Base-by-base conservation (phyloP, 2,113 vertebrate genomes). In the Crypturellus undulatus region DNA sequence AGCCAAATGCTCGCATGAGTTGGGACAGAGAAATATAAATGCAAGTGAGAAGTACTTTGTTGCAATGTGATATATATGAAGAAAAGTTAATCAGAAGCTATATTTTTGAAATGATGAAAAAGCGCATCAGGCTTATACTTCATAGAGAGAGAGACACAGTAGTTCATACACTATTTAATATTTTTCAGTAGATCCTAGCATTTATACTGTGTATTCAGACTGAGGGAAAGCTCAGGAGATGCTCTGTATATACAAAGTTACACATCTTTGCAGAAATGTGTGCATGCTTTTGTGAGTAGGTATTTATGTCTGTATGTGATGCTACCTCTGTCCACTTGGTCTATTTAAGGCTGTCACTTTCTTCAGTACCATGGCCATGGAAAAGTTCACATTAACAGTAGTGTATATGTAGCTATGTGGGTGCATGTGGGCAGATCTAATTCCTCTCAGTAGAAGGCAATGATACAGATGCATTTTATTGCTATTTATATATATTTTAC, bases 1-100 rank as follows among this genome's bases (percentile, higher is more conserved):
- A 82, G 42, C 88, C 82, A 91, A 93, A 90, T 51, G 69, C 76
- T 89, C 77, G 87, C 69, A 59, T 89, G 26, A 96, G 54, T 52
- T 64, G 75, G 3, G 30, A 60, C 59, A 78, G 38, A 2, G 2
- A 28, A 88, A 15, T 51, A 68, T 25, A 93, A 62, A 76, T 56
- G 62, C 2, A 11, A 80, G 34, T 36, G 51, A 54, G 72, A 77
- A 95, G 51, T 60, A 90, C 75, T 87, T 73, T 45, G 63, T 71
- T 76, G 38, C 28, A 54, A 85, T 51, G 69, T 88, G 59, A 90
- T 81, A 32, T 70, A 42, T 75, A 77, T 71, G 30, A 65, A 60
- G 15, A 26, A 65, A 84, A 90, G 32, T 79, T 17, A 84, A 22
- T 36, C 47, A 28, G 71, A 87, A 92, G 19, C 54, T 18, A 2